Evolutionary conservation across 2,113 vertebrate species (phyloP).

Genomic region (Rhinolophus ferrumequinum): DNA sequence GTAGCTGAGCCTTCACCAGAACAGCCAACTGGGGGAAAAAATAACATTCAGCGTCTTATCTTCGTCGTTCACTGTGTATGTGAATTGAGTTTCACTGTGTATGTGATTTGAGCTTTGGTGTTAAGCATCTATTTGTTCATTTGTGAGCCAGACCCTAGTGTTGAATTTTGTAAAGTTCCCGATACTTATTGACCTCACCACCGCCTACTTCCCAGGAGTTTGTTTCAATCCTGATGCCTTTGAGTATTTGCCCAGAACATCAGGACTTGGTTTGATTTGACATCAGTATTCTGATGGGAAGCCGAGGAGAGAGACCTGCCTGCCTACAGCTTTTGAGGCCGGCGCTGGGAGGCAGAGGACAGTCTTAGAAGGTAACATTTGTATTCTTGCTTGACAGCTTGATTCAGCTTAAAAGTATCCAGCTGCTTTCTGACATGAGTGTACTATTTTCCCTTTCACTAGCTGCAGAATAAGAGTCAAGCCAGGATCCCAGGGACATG

Average conservation of each 20-base stretch:
- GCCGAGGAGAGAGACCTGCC: neutral
- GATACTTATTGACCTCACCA: neutral
- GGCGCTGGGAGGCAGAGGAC: neutral
- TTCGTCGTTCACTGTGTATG: constrained; percentile 57
- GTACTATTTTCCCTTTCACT: constrained; percentile 81
- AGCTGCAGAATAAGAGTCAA: constrained; percentile 82
- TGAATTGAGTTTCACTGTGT: constrained; percentile 47
- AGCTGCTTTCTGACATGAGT: constrained; percentile 79
- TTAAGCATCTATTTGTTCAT: constrained; percentile 42
- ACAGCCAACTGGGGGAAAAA: neutral
- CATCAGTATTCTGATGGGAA: constrained; percentile 29
- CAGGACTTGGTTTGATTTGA: constrained; percentile 54
- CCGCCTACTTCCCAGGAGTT: constrained; percentile 7
- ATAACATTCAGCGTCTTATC: constrained; percentile 40
- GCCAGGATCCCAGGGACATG: constrained; percentile 79
- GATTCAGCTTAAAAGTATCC: constrained; percentile 64
- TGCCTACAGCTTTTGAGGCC: constrained; percentile 32
- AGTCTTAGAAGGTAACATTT: constrained; percentile 52
- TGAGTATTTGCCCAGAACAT: constrained; percentile 7
- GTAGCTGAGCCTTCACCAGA: constrained; percentile 16
- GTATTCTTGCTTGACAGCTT: constrained; percentile 53
- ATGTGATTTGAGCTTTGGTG: constrained; percentile 43
- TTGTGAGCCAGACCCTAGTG: constrained; percentile 35
- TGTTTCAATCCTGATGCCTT: constrained; percentile 21
- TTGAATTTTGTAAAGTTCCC: constrained; percentile 63